Evolutionary conservation across 2,113 vertebrate species (phyloP).

Genomic region (Ophthalmolycus amberensis): DNA sequence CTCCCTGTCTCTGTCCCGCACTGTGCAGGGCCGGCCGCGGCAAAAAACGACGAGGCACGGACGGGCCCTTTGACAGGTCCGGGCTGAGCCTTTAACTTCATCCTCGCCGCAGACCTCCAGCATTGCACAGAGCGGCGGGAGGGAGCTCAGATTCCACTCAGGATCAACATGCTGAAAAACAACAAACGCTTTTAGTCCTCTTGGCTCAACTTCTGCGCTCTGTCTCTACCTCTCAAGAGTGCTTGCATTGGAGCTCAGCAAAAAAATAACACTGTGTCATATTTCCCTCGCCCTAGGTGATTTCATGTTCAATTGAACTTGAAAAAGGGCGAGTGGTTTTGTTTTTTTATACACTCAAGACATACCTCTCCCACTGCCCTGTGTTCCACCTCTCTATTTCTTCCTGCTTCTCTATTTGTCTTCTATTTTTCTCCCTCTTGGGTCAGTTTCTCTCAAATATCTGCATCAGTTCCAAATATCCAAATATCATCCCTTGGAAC

Average conservation of each 20-base stretch:
- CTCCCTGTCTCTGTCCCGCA: slow-evolving; percentile 1
- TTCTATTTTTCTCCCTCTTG: slow-evolving; percentile 6
- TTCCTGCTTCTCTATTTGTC: slow-evolving; percentile 24
- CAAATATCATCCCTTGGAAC: slow-evolving; percentile 16
- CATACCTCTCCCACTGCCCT: slow-evolving; percentile 38
- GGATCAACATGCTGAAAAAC: slow-evolving; percentile 59
- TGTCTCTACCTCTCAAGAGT: slow-evolving; percentile 39
- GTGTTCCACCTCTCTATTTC: slow-evolving; percentile 16
- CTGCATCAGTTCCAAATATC: slow-evolving; percentile 13
- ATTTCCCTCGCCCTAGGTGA: slow-evolving; percentile 58
- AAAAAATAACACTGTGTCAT: slow-evolving; percentile 62
- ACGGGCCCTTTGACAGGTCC: not conserved
- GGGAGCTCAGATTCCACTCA: slow-evolving; percentile 59
- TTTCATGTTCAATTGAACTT: slow-evolving; percentile 63
- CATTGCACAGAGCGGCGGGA: slow-evolving; percentile 15
- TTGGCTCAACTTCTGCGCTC: slow-evolving; percentile 47
- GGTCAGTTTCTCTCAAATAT: slow-evolving; percentile 1
- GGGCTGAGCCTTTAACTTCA: no score
- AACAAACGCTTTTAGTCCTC: slow-evolving; percentile 61
- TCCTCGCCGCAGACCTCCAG: slow-evolving; percentile 41
- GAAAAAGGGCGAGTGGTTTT: slow-evolving; percentile 43
- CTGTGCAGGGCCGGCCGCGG: not conserved
- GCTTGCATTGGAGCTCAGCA: slow-evolving; percentile 27
- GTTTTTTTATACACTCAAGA: slow-evolving; percentile 59
- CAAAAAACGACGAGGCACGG: slow-evolving; percentile 29